Conservation (phyloP, 1,140 invertebrate species). For the Dendroctonus ponderosae region DNA sequence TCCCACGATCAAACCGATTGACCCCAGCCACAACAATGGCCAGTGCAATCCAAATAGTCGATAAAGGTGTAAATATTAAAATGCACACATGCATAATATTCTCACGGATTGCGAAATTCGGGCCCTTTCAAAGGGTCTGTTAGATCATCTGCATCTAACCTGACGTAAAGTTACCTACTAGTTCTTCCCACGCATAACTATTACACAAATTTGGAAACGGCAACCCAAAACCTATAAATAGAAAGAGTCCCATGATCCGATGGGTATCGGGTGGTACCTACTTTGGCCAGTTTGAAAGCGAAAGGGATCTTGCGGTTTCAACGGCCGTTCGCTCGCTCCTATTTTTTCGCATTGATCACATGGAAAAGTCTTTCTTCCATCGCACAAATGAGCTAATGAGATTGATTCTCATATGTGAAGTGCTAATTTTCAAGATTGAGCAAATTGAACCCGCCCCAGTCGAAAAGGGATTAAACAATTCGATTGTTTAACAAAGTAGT, state of each 20-base stretch:
- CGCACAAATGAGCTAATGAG: no score
- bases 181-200: constrained; percentile 29
- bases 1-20: background rate
- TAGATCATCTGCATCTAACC: constrained; percentile 22
- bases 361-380: no score
- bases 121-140: constrained; percentile 5
- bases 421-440: no score
- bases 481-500: no score
- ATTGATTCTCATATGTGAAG: no score
- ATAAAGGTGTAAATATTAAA: constrained; percentile 25
- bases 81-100: constrained; percentile 19
- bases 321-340: no score
- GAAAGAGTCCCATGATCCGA: background rate
- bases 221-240: constrained; percentile 7
- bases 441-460: no score
- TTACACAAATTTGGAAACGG: constrained; percentile 26
- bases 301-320: background rate
- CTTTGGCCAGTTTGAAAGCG: background rate
- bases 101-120: constrained; percentile 20
- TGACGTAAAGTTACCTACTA: constrained; percentile 24
- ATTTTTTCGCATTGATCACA: no score
- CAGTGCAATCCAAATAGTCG: constrained; percentile 1
- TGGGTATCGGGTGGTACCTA: background rate
- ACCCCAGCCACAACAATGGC: background rate
- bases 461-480: no score